Base-by-base conservation (phyloP, 2,888 invertebrate genomes). In the Steromphala cineraria region DNA sequence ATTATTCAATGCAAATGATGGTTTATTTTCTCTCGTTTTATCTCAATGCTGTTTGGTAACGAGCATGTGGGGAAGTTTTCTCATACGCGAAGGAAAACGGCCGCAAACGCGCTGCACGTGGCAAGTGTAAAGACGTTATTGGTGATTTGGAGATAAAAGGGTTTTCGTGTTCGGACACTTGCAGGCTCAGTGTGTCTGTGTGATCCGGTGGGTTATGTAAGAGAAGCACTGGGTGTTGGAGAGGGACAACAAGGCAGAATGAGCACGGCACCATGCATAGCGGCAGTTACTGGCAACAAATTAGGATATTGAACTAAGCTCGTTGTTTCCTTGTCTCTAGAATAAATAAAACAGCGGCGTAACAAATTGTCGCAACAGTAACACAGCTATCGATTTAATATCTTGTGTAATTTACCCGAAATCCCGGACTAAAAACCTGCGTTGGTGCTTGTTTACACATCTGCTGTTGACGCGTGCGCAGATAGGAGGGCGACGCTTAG, bases 331-430 rank as follows among this genome's bases (percentile, higher is more conserved):
- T 71, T 71, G 28, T 31, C 40, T 36, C 28, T 36, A 71, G 31
- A 71, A 71, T 71, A 71, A 71, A 71, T 71, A 71, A 71, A 71
- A 36, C 31, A 71, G 24, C 17, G 36, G 19, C 15, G 71, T 19
- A 36, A 71, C 40, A 71, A 71, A 71, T 71, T 71, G 28, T 31
- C 36, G 71, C 28, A 71, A 71, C 71, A 71, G 71, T 71, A 71
- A 71, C 71, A 71, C 31, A 71, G 36, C 40, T 71, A 71, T 71
- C 71, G 71, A 71, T 71, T 71, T 36, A 71, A 40, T 71, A 36
- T 19, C 19, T 19, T 71, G 36, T 36, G 71, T 71, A 71, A 71
- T 71, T 71, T 71, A 36, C 71, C 71, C 71, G 36, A 71, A 71
- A 71, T 17, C 71, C 46, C 40, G 40, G 36, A 36, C 31, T 15